Percentiles rank a stretch among this genome's conserved stretches.
phyloP scores from a whole-genome alignment of 2,113 vertebrate species.

The Tenrec ecaudatus region DNA sequence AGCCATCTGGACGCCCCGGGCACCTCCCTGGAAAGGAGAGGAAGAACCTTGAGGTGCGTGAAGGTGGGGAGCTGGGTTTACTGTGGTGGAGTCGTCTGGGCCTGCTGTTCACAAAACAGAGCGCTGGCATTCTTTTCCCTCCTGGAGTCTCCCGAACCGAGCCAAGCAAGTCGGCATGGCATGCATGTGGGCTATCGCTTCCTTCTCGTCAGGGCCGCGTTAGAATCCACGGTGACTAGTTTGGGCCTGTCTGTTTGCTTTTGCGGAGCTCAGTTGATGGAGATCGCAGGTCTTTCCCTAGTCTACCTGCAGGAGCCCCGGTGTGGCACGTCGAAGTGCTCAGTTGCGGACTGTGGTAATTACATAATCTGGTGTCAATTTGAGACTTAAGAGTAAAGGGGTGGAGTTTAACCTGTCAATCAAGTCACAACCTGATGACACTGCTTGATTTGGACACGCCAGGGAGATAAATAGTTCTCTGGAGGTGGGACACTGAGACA shows the following conservation, averaged over 20 bases:
- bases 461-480: too few species aligned
- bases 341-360: background rate
- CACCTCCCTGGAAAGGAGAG: slow-evolving; percentile 85
- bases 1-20: slow-evolving; percentile 89
- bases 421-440: too few species aligned
- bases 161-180: rapidly evolving
- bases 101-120: too few species aligned
- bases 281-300: rapidly evolving
- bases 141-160: background rate
- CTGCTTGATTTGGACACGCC: too few species aligned
- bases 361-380: too few species aligned
- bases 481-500: too few species aligned
- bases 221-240: background rate
- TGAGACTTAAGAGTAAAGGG: too few species aligned
- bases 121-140: background rate
- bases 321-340: background rate
- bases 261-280: background rate
- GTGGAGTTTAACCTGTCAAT: too few species aligned
- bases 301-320: background rate
- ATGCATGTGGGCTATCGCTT: rapidly evolving
- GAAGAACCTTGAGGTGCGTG: rapidly evolving
- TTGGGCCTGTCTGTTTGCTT: background rate
- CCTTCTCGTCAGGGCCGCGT: background rate
- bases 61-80: background rate
- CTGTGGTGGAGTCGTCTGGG: too few species aligned